Evolutionary conservation across 2,797 vertebrate genomes (phyloP).

Genomic region (Acanthurus leucopareius): DNA sequence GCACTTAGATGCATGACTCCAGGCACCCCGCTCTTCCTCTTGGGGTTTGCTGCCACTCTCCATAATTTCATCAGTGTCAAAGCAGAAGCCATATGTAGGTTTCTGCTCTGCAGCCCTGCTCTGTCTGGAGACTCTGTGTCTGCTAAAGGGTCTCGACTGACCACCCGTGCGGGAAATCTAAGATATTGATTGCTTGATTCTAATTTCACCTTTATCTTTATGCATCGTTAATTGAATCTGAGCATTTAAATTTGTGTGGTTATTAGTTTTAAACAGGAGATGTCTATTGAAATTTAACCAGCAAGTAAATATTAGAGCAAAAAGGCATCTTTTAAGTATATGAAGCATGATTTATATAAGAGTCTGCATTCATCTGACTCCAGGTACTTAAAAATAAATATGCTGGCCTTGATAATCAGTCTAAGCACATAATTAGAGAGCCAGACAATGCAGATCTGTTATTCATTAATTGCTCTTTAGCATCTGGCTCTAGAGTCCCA

Average conservation of each 20-base stretch:
- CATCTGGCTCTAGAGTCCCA: constrained; percentile 49
- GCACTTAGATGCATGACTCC: constrained; percentile 80
- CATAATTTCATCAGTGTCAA: constrained; percentile 84
- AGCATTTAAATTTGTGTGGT: constrained; percentile 11
- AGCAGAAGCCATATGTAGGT: constrained; percentile 73
- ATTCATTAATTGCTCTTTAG: constrained; percentile 64
- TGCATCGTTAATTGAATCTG: constrained; percentile 39
- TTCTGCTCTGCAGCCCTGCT: constrained; percentile 73
- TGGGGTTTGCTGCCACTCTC: constrained; percentile 76
- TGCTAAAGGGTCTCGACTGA: constrained; percentile 57
- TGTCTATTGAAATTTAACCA: background rate
- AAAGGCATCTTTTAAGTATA: background rate
- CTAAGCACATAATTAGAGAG: constrained; percentile 30
- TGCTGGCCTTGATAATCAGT: constrained; percentile 12
- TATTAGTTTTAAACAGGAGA: constrained; percentile 8
- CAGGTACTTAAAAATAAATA: constrained; percentile 8
- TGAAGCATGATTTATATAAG: background rate
- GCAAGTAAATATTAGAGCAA: background rate
- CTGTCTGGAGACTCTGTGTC: constrained; percentile 70
- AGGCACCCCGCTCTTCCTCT: constrained; percentile 62
- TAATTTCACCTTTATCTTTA: constrained; percentile 38
- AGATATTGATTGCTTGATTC: constrained; percentile 52
- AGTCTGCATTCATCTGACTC: constrained; percentile 13
- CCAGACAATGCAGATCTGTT: constrained; percentile 36
- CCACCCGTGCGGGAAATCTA: constrained; percentile 51